Base-by-base conservation (phyloP, 2,888 invertebrate species). In the Stenurella melanura region DNA sequence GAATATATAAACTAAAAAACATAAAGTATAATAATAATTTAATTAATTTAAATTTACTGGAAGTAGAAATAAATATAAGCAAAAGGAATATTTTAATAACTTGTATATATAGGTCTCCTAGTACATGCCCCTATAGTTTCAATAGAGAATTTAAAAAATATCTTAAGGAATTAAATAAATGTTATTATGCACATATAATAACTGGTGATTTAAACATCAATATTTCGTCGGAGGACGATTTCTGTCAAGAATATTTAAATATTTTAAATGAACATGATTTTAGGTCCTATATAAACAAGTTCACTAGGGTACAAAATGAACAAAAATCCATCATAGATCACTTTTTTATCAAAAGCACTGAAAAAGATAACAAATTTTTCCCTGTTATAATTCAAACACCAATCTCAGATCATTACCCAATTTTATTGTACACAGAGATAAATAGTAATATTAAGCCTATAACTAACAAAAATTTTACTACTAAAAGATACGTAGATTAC, bases 181-280 rank as follows among this genome's bases (percentile, higher is more conserved):
- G 19, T 58, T 58, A 21, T 54, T 17, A n/a, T 15, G 42, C 42
- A 50, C n/a, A n/a, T n/a, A n/a, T 67, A 17, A 1, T 67, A 18
- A 19, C 26, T 12, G 64, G 64, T 1, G 64, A 64, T 34, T 7
- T 64, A 64, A 64, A 42, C 26, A 64, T 64, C 6, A 26, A 64
- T 42, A 64, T 34, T 42, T 30, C 26, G 0, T 15, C 34, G 11
- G 11, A 64, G 1, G 18, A 64, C 12, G 18, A 58, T 19, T 12
- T 10, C 18, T 58, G 19, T 19, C 18, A 12, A 19, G 58, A 58
- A 12, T 58, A 19, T 19, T 58, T 58, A 56, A 56, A 56, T 56
- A 56, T 56, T 17, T 15, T 56, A 17, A 18, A 18, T n/a, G 56
- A 4, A 7, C 56, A 56, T 56, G 56, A 7, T 56, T 56, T 17